Conservation (phyloP, 2,888 invertebrate species). For the Cataglyphis altisquamis region DNA sequence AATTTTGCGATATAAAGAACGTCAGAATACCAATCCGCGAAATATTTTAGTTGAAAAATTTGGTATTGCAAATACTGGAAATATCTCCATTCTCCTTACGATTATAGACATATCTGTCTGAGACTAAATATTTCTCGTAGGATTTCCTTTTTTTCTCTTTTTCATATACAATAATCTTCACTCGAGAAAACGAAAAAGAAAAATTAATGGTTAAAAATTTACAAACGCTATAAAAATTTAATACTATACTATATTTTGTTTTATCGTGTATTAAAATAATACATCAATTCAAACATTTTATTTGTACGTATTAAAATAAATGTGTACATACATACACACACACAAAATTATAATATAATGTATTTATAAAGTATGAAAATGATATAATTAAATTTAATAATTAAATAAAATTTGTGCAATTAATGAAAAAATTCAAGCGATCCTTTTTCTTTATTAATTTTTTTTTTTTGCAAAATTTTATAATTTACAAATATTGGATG, state of each 20-base stretch:
- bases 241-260: background rate
- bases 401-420: background rate
- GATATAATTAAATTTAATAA: background rate
- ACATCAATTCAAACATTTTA: background rate
- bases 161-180: conserved; percentile 34
- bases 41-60: conserved; percentile 43
- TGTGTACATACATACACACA: no score
- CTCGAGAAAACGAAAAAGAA: background rate
- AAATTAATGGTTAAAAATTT: conserved; percentile 21
- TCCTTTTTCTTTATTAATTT: background rate
- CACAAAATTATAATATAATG: background rate
- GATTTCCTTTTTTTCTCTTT: conserved; percentile 15
- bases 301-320: background rate
- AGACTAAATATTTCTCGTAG: conserved; percentile 36
- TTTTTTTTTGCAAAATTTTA: conserved; percentile 4
- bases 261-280: background rate
- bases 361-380: background rate
- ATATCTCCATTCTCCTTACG: conserved; percentile 24
- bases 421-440: background rate
- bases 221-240: background rate
- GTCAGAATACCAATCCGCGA: conserved; percentile 23
- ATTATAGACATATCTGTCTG: background rate
- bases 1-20: conserved; percentile 17
- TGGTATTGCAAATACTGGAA: conserved; percentile 27
- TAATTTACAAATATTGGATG: background rate